phyloP scores from a whole-genome alignment of 1,140 invertebrate species.

The Orius insidiosus region DNA sequence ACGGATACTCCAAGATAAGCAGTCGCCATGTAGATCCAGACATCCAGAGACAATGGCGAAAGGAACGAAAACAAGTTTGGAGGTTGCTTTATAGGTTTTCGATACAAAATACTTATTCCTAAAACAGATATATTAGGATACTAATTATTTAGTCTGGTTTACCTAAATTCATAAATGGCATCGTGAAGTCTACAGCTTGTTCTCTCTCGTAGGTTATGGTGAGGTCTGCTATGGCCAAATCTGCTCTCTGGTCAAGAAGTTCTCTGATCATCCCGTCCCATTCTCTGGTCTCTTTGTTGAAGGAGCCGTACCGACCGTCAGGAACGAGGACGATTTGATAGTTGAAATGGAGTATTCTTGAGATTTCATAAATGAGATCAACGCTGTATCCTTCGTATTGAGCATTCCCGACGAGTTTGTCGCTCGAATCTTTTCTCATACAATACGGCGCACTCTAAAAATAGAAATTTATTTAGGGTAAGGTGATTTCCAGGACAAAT shows the following conservation, averaged over 20 bases:
- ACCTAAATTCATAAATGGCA: conserved; percentile 87
- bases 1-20: conserved; percentile 86
- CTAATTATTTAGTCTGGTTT: conserved; percentile 76
- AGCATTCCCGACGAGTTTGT: conserved; percentile 62
- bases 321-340: conserved; percentile 66
- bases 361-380: conserved; percentile 74
- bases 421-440: conserved; percentile 70
- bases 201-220: conserved; percentile 90
- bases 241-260: conserved; percentile 70
- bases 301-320: conserved; percentile 65
- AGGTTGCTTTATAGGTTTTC: conserved; percentile 84
- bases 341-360: conserved; percentile 66
- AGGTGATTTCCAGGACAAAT: too few relatives aligned
- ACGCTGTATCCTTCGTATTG: conserved; percentile 85
- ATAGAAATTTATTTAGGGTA: too few relatives aligned
- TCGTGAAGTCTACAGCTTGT: conserved; percentile 86
- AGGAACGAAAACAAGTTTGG: conserved; percentile 86
- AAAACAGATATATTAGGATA: conserved; percentile 68
- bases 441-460: conserved; percentile 81
- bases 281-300: conserved; percentile 61
- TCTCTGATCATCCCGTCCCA: conserved; percentile 91
- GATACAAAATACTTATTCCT: conserved; percentile 83
- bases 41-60: conserved; percentile 79
- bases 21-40: conserved; percentile 92
- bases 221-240: conserved; percentile 72